These are phyloP conservation scores for Octopus sinensis DNA, from an alignment of 1,140 invertebrate species.

Conservation along the genomic window DNA sequence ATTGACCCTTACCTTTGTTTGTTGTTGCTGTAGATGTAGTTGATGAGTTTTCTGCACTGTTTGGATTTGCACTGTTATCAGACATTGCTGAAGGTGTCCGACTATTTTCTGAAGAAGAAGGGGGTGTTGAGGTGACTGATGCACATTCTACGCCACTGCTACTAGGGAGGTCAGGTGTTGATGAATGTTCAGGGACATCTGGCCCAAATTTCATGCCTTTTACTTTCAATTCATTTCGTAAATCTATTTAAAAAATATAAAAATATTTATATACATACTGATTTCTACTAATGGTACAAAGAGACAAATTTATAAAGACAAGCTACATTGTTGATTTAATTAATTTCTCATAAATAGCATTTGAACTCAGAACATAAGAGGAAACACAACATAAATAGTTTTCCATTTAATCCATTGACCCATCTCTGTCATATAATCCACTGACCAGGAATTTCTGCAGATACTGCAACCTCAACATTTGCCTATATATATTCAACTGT, in stretches of 20 bases:
- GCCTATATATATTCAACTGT: no score
- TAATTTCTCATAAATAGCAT: no score
- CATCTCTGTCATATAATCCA: no score
- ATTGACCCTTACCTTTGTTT: background rate
- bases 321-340: no score
- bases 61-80: background rate
- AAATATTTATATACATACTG: no score
- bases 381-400: no score
- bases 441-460: no score
- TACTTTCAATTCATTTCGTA: constrained; percentile 1
- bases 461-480: no score
- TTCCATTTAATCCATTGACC: no score
- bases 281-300: no score
- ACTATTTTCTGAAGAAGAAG: background rate
- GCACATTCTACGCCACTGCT: background rate
- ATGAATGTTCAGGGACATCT: background rate
- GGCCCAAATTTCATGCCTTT: background rate
- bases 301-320: no score
- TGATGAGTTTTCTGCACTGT: background rate
- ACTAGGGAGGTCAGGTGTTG: background rate
- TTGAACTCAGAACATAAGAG: no score
- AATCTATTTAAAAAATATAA: background rate
- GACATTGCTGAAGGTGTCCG: background rate
- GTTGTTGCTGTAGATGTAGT: background rate
- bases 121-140: background rate